Evolutionary conservation across 1,140 invertebrate genomes (phyloP).

Genomic region (Druon quercuslanigerum): DNA sequence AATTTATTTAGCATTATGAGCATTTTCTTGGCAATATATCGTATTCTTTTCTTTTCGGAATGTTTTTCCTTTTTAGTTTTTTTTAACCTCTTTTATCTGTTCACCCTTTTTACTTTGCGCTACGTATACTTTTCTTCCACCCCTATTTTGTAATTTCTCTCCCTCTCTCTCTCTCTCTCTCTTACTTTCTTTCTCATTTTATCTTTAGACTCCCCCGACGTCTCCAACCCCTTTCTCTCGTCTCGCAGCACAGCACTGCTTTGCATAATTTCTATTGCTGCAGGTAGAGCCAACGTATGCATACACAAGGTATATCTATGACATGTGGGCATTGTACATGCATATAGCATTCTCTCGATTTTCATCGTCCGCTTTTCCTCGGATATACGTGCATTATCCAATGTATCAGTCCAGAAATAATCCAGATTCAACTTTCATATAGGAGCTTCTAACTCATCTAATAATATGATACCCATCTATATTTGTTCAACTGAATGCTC

Average conservation of each 20-base stretch:
- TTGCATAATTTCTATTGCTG: slow-evolving; percentile 62
- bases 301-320: slow-evolving; percentile 36
- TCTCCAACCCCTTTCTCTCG: slow-evolving; percentile 34
- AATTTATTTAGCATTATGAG: slow-evolving; percentile 16
- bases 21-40: background rate
- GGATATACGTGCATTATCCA: background rate
- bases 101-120: slow-evolving; percentile 19
- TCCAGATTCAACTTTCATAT: background rate
- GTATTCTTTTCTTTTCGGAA: background rate
- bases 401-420: background rate
- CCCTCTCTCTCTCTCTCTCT: background rate
- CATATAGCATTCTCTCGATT: slow-evolving; percentile 11
- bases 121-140: slow-evolving; percentile 19
- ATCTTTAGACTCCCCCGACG: slow-evolving; percentile 26
- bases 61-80: slow-evolving; percentile 42
- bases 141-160: background rate
- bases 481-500: background rate
- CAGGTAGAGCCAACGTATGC: slow-evolving; percentile 46
- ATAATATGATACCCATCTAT: background rate
- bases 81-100: background rate
- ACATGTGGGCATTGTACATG: slow-evolving; percentile 42
- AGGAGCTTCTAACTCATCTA: background rate
- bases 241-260: slow-evolving; percentile 45
- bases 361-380: slow-evolving; percentile 4
- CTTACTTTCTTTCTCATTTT: slow-evolving; percentile 35